Conservation (phyloP, 2,888 invertebrate species). For the Heteromurus nitidus region DNA sequence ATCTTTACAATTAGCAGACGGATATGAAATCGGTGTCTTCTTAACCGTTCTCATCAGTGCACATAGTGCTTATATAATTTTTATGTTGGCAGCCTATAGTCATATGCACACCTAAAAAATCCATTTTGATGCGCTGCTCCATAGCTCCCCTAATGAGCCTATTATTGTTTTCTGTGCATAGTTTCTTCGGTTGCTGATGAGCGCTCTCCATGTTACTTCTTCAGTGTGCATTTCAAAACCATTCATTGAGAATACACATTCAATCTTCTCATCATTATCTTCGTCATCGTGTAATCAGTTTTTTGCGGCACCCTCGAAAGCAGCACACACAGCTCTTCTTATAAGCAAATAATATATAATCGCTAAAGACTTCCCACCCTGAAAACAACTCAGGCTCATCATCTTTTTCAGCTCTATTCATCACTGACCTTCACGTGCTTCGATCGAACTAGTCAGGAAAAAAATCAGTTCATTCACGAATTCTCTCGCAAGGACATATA, state of each 20-base stretch:
- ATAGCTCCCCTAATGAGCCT: slow-evolving; percentile 50
- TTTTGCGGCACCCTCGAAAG: not conserved
- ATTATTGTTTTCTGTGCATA: slow-evolving; percentile 50
- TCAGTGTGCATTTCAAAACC: not conserved
- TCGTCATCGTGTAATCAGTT: not conserved
- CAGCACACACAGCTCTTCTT: not conserved
- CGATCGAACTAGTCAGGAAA: too few relatives aligned
- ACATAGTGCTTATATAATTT: too few relatives aligned
- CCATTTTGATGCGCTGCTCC: too few relatives aligned
- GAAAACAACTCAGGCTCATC: not conserved
- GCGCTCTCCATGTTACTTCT: too few relatives aligned
- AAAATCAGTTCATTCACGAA: too few relatives aligned
- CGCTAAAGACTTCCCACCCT: not conserved
- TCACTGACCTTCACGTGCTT: not conserved
- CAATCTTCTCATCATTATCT: not conserved
- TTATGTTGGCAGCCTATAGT: too few relatives aligned
- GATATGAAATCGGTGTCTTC: too few relatives aligned
- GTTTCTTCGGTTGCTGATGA: not conserved
- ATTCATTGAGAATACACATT: not conserved
- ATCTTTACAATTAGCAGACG: too few relatives aligned
- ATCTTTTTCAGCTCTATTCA: not conserved
- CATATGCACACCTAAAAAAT: too few relatives aligned
- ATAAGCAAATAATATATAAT: not conserved
- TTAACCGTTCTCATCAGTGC: too few relatives aligned
- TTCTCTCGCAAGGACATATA: too few relatives aligned